phyloP scores from a whole-genome alignment of 2,888 invertebrate genomes.

The Syritta pipiens region DNA sequence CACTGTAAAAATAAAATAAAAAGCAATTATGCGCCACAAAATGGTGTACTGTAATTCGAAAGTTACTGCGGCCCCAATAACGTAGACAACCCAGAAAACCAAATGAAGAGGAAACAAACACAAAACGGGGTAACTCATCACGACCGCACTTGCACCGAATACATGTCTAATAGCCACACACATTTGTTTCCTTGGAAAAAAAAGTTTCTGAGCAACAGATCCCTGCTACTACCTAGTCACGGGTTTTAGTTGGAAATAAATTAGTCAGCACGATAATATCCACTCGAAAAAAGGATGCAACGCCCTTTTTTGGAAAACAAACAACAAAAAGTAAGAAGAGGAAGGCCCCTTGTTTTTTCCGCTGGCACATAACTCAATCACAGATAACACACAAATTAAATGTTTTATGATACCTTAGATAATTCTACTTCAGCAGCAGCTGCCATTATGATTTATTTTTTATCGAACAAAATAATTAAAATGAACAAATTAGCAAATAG shows the following conservation, averaged over 20 bases:
- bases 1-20: conserved; percentile 6
- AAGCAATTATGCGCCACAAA: conserved; percentile 7
- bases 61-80: conserved; percentile 45
- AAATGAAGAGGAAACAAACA: conserved; percentile 14
- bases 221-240: not conserved
- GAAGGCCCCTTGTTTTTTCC: not conserved
- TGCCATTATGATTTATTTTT: conserved; percentile 62
- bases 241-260: not conserved
- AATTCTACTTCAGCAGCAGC: conserved; percentile 78
- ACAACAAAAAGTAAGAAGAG: conserved; percentile 51
- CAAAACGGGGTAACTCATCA: not conserved
- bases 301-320: conserved; percentile 58
- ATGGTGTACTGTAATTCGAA: conserved; percentile 41
- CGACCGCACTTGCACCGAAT: conserved; percentile 21
- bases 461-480: not conserved
- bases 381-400: too few relatives aligned
- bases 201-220: not conserved
- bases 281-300: conserved; percentile 53
- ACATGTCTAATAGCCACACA: conserved; percentile 6
- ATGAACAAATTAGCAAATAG: conserved; percentile 6
- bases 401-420: conserved; percentile 75
- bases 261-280: conserved; percentile 46
- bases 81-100: conserved; percentile 57
- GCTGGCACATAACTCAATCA: too few relatives aligned
- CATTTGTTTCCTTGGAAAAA: not conserved